A percentile compares a stretch with the other conserved stretches of the same genome.
These are phyloP conservation scores for Dryomyza anilis DNA, from an alignment of 2,888 invertebrate species.

Conservation along the genomic window DNA sequence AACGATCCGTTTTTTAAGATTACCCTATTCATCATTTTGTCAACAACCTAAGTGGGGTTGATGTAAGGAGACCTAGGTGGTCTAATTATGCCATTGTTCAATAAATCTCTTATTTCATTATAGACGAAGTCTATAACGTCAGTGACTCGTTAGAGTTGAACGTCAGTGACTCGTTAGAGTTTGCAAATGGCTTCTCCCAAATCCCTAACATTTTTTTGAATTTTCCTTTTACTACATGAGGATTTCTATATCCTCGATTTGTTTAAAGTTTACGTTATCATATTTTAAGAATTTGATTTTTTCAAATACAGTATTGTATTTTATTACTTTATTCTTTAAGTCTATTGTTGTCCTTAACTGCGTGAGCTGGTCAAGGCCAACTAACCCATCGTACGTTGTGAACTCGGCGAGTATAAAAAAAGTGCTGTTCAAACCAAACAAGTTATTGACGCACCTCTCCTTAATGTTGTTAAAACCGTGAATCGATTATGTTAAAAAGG, in stretches of 20 bases:
- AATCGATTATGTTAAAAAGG: slow-evolving; percentile 24
- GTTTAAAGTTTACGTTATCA: neutral
- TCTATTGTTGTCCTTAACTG: neutral
- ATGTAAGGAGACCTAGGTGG: slow-evolving; percentile 28
- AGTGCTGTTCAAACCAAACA: slow-evolving; percentile 26
- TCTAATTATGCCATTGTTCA: slow-evolving; percentile 22
- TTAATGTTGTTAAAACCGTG: slow-evolving; percentile 22
- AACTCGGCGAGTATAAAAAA: slow-evolving; percentile 26
- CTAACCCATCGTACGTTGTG: slow-evolving; percentile 16
- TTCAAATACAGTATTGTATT: slow-evolving; percentile 5
- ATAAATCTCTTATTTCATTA: slow-evolving; percentile 18
- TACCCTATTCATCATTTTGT: slow-evolving; percentile 9
- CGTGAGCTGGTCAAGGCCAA: slow-evolving; percentile 16
- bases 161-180: neutral
- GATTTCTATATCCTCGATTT: neutral
- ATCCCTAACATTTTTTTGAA: neutral
- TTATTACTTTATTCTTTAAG: neutral
- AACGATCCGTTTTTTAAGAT: slow-evolving; percentile 15
- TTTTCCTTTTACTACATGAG: neutral
- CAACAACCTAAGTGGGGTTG: slow-evolving; percentile 25
- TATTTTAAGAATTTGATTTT: slow-evolving; percentile 7
- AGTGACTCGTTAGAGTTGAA: no score
- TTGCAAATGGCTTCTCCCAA: neutral
- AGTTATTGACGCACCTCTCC: slow-evolving; percentile 19
- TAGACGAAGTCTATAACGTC: slow-evolving; percentile 34